Evolutionary conservation across 2,113 vertebrate species (phyloP).

Genomic region (Pelusios castaneus): DNA sequence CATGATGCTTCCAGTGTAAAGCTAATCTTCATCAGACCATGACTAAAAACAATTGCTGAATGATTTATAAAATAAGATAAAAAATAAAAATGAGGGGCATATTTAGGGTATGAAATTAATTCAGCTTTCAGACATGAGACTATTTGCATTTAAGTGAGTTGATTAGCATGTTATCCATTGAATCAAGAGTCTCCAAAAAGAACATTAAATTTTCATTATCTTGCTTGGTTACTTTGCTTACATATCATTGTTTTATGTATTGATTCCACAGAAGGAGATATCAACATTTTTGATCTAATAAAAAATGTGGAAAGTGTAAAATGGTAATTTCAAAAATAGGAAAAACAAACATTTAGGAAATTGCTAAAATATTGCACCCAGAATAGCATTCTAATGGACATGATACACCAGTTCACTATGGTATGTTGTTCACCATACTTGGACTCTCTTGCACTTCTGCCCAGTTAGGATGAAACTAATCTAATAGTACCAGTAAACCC

Average conservation of each 20-base stretch:
- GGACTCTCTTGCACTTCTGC: background rate
- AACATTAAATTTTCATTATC: constrained; percentile 57
- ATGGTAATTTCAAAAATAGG: background rate
- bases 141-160: constrained; percentile 1
- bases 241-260: constrained; percentile 19
- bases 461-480: background rate
- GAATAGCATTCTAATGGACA: background rate
- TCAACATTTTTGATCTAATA: background rate
- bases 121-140: background rate
- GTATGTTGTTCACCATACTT: background rate
- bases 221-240: background rate
- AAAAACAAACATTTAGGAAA: background rate
- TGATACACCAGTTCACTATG: background rate
- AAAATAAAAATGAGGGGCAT: background rate
- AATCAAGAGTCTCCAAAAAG: constrained; percentile 36
- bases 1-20: background rate
- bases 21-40: background rate
- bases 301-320: background rate
- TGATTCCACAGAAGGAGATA: constrained; percentile 5
- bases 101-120: background rate
- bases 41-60: constrained; percentile 11
- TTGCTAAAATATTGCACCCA: background rate
- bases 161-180: background rate
- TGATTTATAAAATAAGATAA: background rate
- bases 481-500: too few species aligned